Evolutionary conservation across 1,140 invertebrate species (phyloP).

Genomic region (Sycophila sp.): DNA sequence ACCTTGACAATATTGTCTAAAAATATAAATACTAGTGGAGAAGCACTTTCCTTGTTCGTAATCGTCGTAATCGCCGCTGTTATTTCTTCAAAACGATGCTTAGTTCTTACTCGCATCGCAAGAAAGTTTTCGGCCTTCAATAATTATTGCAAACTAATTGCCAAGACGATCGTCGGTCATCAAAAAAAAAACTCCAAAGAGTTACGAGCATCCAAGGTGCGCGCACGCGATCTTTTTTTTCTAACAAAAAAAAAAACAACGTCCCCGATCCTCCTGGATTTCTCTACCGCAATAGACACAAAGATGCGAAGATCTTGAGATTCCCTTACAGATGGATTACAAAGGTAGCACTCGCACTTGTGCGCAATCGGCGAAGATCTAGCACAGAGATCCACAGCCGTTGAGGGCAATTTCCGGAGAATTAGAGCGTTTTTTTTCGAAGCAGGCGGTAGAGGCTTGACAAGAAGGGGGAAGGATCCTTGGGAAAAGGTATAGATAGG

Average conservation of each 20-base stretch:
- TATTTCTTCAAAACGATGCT: too few species aligned
- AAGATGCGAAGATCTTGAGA: constrained; percentile 2
- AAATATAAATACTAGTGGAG: too few species aligned
- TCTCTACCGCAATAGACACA: background rate
- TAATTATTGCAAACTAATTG: constrained; percentile 33
- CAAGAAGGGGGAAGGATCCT: background rate
- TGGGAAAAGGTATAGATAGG: background rate
- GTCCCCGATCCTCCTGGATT: background rate
- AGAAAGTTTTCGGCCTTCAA: background rate
- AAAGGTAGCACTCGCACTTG: background rate
- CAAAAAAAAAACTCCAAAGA: background rate
- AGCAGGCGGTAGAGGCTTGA: background rate
- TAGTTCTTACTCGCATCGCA: too few species aligned
- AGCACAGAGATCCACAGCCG: background rate
- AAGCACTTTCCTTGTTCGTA: too few species aligned
- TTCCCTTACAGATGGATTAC: constrained; percentile 13
- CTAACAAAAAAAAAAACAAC: constrained; percentile 20
- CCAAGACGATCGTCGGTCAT: background rate
- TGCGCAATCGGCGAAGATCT: background rate
- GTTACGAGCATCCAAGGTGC: background rate
- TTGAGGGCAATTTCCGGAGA: constrained; percentile 30
- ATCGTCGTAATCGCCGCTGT: too few species aligned
- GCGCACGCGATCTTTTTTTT: background rate
- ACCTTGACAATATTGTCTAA: too few species aligned
- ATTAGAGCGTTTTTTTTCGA: constrained; percentile 32